phyloP scores from a whole-genome alignment of 2,888 invertebrate species.

The Hypercompe scribonia region DNA sequence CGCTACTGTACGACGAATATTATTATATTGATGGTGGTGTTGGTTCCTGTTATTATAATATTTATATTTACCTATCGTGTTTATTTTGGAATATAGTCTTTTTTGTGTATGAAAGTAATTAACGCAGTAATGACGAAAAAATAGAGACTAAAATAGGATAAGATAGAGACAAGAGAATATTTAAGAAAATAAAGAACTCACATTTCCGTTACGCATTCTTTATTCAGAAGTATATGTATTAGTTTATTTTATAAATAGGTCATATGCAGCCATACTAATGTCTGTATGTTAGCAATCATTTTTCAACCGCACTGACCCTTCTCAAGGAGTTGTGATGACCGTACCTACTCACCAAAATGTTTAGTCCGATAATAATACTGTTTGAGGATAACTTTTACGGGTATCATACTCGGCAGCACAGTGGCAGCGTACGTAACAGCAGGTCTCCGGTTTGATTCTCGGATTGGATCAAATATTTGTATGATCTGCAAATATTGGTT shows the following conservation, averaged over 20 bases:
- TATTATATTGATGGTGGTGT: too few relatives aligned
- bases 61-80: slow-evolving; percentile 73
- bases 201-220: background rate
- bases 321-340: background rate
- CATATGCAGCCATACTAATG: background rate
- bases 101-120: slow-evolving; percentile 54
- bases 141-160: background rate
- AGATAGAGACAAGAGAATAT: background rate
- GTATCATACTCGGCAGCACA: too few relatives aligned
- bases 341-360: background rate
- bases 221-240: background rate
- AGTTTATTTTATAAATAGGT: background rate
- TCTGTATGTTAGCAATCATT: background rate
- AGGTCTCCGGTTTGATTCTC: too few relatives aligned
- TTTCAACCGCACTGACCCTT: background rate
- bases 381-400: background rate
- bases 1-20: slow-evolving; percentile 46
- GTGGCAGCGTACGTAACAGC: too few relatives aligned
- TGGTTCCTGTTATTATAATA: too few relatives aligned
- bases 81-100: slow-evolving; percentile 71
- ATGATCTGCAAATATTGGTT: too few relatives aligned
- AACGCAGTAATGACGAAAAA: slow-evolving; percentile 26
- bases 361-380: background rate
- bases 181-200: background rate
- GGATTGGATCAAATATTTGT: too few relatives aligned